phyloP scores from a whole-genome alignment of 2,888 invertebrate species.

The Drosophila rubida region DNA sequence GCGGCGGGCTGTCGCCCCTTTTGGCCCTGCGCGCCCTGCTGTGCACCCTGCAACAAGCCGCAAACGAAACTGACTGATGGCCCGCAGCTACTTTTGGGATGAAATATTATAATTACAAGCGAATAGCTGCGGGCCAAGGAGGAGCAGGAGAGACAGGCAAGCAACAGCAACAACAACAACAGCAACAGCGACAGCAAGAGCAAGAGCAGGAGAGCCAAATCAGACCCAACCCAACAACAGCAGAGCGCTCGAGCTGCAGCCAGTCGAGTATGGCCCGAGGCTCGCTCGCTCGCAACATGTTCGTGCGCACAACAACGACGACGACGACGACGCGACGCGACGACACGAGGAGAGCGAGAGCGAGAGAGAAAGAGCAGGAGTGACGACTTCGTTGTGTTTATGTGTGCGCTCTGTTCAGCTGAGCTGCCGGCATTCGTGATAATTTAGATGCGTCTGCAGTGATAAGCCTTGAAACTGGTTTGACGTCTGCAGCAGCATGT shows the following conservation, averaged over 20 bases:
- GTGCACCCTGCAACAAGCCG: slow-evolving; percentile 71
- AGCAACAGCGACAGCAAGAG: slow-evolving; percentile 7
- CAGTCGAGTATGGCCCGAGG: slow-evolving; percentile 42
- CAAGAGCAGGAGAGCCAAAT: slow-evolving; percentile 35
- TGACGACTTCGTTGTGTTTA: slow-evolving; percentile 71
- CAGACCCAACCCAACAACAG: slow-evolving; percentile 35
- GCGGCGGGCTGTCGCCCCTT: background rate
- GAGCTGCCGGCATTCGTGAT: slow-evolving; percentile 74
- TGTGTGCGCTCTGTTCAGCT: slow-evolving; percentile 33
- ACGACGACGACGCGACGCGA: background rate
- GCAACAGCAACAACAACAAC: slow-evolving; percentile 20
- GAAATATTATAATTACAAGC: slow-evolving; percentile 86
- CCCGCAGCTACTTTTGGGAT: slow-evolving; percentile 84
- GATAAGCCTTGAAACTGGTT: slow-evolving; percentile 77
- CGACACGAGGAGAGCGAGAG: background rate
- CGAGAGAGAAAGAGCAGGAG: slow-evolving; percentile 15
- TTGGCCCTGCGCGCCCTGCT: slow-evolving; percentile 19
- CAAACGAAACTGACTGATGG: slow-evolving; percentile 79
- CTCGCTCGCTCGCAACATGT: slow-evolving; percentile 63
- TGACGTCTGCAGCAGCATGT: slow-evolving; percentile 68
- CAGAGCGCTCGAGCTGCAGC: slow-evolving; percentile 45
- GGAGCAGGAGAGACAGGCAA: slow-evolving; percentile 53
- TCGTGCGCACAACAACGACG: slow-evolving; percentile 46
- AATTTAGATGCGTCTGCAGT: slow-evolving; percentile 71
- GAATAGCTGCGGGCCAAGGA: slow-evolving; percentile 79